phyloP scores from a whole-genome alignment of 2,797 vertebrate species.

The Tauraco hartlaubi region DNA sequence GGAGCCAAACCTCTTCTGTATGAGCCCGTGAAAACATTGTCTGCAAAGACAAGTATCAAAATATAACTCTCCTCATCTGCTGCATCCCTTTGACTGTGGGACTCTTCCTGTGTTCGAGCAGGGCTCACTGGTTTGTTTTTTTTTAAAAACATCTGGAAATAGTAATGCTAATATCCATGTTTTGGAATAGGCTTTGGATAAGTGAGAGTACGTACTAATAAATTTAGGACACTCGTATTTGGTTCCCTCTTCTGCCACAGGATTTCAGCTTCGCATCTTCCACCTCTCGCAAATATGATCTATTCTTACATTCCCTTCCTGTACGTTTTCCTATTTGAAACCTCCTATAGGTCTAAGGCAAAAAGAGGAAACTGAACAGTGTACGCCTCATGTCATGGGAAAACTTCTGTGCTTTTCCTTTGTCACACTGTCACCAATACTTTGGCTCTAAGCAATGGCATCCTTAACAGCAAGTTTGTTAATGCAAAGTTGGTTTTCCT shows the following conservation, averaged over 20 bases:
- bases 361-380: not conserved
- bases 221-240: not conserved
- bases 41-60: not conserved
- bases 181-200: not conserved
- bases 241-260: not conserved
- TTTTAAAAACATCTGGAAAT: not conserved
- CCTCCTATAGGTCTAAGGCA: not conserved
- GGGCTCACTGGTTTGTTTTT: not conserved
- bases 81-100: not conserved
- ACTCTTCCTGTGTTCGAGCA: not conserved
- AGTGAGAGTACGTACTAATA: not conserved
- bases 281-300: not conserved
- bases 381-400: rapidly evolving
- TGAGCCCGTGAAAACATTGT: not conserved
- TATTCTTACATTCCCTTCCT: not conserved
- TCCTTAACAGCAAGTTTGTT: not conserved
- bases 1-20: not conserved
- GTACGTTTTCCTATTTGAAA: not conserved
- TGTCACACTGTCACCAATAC: not conserved
- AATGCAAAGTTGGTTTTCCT: not conserved
- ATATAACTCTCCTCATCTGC: not conserved
- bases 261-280: not conserved
- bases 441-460: not conserved
- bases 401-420: not conserved
- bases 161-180: not conserved